A percentile compares a stretch with the other conserved stretches of the same genome.
phyloP scores from a whole-genome alignment of 1,140 invertebrate species.

The Gonioctena quinquepunctata region DNA sequence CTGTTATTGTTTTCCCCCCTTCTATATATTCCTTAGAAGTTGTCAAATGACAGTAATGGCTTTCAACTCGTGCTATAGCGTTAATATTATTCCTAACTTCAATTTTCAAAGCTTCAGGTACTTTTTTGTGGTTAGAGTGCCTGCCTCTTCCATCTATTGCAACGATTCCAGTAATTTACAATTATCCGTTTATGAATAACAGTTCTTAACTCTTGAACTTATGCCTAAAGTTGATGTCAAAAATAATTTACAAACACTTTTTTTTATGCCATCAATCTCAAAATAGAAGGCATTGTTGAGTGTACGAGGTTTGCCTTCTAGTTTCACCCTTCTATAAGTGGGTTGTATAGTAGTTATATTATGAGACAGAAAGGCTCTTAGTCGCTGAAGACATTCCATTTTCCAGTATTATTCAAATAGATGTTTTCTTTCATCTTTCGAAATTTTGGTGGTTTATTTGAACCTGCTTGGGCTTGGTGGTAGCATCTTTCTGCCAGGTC shows the following conservation, averaged over 20 bases:
- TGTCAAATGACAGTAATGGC: background rate
- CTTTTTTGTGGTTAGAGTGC: background rate
- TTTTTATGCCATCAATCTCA: background rate
- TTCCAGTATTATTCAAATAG: constrained; percentile 1
- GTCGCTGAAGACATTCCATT: background rate
- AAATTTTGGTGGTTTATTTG: constrained; percentile 9
- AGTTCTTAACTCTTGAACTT: constrained; percentile 3
- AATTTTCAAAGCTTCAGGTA: background rate
- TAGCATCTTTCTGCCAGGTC: background rate
- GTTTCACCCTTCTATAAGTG: background rate
- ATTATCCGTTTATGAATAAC: background rate
- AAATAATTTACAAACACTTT: constrained; percentile 1
- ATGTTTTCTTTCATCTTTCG: background rate
- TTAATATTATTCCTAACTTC: background rate
- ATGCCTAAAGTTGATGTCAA: constrained; percentile 13
- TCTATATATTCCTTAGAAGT: constrained; percentile 4
- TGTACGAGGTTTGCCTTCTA: background rate
- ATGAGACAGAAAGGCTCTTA: background rate
- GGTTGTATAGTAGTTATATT: background rate
- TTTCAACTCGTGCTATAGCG: constrained; percentile 8
- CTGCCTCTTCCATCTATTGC: background rate
- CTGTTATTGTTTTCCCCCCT: background rate
- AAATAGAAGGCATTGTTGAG: constrained; percentile 17
- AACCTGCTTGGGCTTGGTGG: background rate
- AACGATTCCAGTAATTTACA: too few relatives aligned